Evolutionary conservation across 2,113 vertebrate species (phyloP), one percentile per base, ranked within the genome.

Genomic region (Muscicapa adusta): DNA sequence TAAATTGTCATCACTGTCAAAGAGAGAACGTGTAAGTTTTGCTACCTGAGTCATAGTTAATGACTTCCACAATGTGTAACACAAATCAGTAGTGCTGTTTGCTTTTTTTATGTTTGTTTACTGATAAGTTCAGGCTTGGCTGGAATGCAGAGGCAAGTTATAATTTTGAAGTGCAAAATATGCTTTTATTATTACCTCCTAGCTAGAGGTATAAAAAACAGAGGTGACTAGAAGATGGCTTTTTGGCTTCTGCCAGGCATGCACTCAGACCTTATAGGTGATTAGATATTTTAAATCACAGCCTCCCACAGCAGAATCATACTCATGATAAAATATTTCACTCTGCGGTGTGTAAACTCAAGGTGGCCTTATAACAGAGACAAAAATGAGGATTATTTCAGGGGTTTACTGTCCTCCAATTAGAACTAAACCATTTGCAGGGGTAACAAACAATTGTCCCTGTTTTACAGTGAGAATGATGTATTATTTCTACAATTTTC

Each of bases 1-100:
- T 98, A 98, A 98, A 98, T 97, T 97, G 95, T 97, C 98, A 97
- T 98, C 97, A 97, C 95, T 97, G 97, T 97, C 97, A 97, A 90
- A 97, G 94, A 82, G 31, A 88, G 88, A 92, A 97, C 28, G 8
- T 93, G 50, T 84, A 97, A 75, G 89, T 97, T 98, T 97, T 96
- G 90, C 95, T 97, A 97, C 98, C 97, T 97, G 95, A 97, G 93
- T 97, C 96, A 96, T 88, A 92, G 91, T 96, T 97, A 98, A 98
- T 97, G 97, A 97, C 56, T 97, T 97, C 86, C 73, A 95, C 88
- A 93, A 95, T 89, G 85, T 95, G 61, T 87, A 94, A 96, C 96
- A 97, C 97, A 97, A 97, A 97, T 97, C 95, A 95, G 82, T 70
- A 50, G 61, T 89, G 94, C 94, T 88, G 86, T 97, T 97, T 94